Base-by-base conservation (phyloP, 2,888 invertebrate species). In the Pterostichus madidus region DNA sequence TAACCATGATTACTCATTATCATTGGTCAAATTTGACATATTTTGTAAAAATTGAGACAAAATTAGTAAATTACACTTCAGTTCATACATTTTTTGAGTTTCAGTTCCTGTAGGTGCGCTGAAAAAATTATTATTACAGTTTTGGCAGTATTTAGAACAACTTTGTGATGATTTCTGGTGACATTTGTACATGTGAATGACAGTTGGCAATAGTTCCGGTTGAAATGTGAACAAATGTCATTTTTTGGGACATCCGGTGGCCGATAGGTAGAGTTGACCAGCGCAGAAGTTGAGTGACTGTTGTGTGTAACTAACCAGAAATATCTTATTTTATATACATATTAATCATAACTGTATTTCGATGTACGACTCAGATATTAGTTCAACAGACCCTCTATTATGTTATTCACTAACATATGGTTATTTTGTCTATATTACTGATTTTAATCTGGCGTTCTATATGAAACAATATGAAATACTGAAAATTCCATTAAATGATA, bases 341-440 rank as follows among this genome's bases (percentile, higher is more conserved):
- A 77, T 77, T 77, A 77, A 77, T 77, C 76, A 77, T 77, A 77
- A 77, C 76, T 53, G 76, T 77, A 56, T 32, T 24, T 53, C 35
- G 64, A 68, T 68, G 64, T 15, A 39, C 13, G 64, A 39, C 35
- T 39, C 15, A 68, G 64, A 68, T 68, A 68, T 59, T 8, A 13
- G 35, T 24, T 24, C 1, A 24, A 39, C 64, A n/a, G 10, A 39
- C 35, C 56, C 56, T 24, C 1, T 24, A 24, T 24, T 24, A 24
- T 24, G 1, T 24, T 24, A 24, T 24, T 24, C 24, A 24, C 24
- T 56, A 39, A 39, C 56, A 56, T 77, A 52, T 75, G 75, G n/a
- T 77, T 77, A 24, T 24, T 24, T 24, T 24, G 1, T 24, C 24
- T 24, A 24, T 24, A 24, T 24, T 24, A 1, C 24, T 24, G 24